phyloP scores from a whole-genome alignment of 2,888 invertebrate genomes.

The Phortica okadai region DNA sequence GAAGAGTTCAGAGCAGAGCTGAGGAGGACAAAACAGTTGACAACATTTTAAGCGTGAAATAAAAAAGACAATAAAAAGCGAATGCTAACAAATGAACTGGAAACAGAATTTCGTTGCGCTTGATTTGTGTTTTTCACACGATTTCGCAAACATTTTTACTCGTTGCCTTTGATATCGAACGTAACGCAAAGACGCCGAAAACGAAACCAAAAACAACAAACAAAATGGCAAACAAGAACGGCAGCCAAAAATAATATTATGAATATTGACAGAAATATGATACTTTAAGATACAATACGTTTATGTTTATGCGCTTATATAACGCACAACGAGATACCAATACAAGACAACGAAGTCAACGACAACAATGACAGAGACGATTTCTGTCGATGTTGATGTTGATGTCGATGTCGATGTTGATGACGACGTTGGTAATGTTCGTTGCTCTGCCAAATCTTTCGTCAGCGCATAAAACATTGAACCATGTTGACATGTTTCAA shows the following conservation, averaged over 20 bases:
- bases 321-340: conserved; percentile 42
- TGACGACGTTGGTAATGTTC: conserved; percentile 14
- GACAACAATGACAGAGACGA: conserved; percentile 36
- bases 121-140: conserved; percentile 56
- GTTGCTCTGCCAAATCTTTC: conserved; percentile 1
- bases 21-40: background rate
- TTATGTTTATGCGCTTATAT: conserved; percentile 48
- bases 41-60: background rate
- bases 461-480: conserved; percentile 50
- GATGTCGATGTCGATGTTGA: background rate
- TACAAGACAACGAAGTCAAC: conserved; percentile 35
- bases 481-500: conserved; percentile 63
- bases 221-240: conserved; percentile 19
- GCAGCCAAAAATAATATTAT: conserved; percentile 44
- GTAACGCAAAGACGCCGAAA: background rate
- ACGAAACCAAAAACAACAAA: background rate
- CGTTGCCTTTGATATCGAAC: background rate
- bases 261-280: conserved; percentile 60
- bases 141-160: conserved; percentile 32
- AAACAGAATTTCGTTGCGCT: conserved; percentile 51
- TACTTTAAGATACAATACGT: conserved; percentile 57
- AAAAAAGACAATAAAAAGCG: conserved; percentile 28
- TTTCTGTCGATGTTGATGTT: background rate
- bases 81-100: conserved; percentile 49
- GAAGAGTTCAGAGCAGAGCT: too few relatives aligned